Evolutionary conservation across 2,113 vertebrate species (phyloP), one percentile per base, ranked within the genome.

Genomic region (Eretmochelys imbricata): DNA sequence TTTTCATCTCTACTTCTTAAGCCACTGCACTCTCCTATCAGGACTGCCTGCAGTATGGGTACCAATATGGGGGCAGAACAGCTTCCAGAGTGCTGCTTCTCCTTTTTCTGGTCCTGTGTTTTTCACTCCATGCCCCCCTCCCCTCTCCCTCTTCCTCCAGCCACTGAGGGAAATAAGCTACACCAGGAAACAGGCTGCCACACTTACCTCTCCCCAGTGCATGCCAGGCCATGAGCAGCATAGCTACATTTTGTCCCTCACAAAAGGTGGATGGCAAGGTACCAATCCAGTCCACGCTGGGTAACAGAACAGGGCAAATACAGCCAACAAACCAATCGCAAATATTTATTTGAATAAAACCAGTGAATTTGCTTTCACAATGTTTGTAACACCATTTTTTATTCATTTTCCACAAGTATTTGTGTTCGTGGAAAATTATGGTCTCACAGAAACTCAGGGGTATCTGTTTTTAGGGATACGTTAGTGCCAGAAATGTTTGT

Each of bases 151-250:
- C 95, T 96, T 95, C 95, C 95, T 91, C 85, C 94, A 94, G 95
- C 89, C 93, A 91, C 94, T 51, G 90, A 91, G 91, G 81, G 92
- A 97, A 97, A 94, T 87, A 96, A 91, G 85, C 91, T 95, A 83
- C 75, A 95, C 84, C 50, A 89, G 84, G 93, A 89, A 95, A 91
- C 75, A 14, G 83, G 25, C 79, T 94, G 87, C 57, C 84, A 92
- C 10, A 69, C 9, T 20, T n/a, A 38, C 12, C 12, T 31, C 29
- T 62, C 57, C 57, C 27, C 29, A 31, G 57, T 38, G 35, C 17
- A 69, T 20, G 65, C 17, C 31, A 69, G 20, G 93, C 87, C 79
- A 57, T 91, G 38, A 88, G 35, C 22, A 96, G 65, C 89, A 82
- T 85, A 86, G 82, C 62, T 88, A 57, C 84, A 91, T 65, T 97